These are phyloP conservation scores for Podarcis siculus DNA, from an alignment of 2,797 vertebrate species.

Conservation along the genomic window DNA sequence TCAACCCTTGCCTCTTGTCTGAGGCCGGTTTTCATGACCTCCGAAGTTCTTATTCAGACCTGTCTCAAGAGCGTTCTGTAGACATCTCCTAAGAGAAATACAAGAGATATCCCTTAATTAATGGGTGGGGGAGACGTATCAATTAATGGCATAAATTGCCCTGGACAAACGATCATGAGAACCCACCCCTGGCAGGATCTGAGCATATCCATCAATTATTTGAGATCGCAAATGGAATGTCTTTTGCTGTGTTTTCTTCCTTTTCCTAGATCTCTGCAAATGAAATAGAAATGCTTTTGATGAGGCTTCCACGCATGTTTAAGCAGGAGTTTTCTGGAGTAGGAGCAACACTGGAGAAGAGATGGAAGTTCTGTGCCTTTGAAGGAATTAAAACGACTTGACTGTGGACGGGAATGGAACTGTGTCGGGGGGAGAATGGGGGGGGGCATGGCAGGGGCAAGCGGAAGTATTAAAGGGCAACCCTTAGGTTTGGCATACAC, in stretches of 20 bases:
- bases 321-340: slow-evolving; percentile 96
- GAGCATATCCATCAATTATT: neutral
- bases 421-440: slow-evolving; percentile 51
- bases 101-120: too few species aligned
- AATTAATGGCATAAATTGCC: neutral
- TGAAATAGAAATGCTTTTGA: slow-evolving; percentile 92
- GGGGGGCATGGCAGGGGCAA: slow-evolving; percentile 65
- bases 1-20: neutral
- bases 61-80: neutral
- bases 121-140: too few species aligned
- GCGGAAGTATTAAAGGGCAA: slow-evolving; percentile 56
- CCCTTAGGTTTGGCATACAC: slow-evolving; percentile 52
- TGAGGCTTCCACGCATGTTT: slow-evolving; percentile 92
- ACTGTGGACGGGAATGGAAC: slow-evolving; percentile 66
- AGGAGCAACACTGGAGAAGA: slow-evolving; percentile 94
- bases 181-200: neutral
- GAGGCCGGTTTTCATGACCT: neutral
- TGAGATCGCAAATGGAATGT: neutral
- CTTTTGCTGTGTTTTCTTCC: slow-evolving; percentile 31
- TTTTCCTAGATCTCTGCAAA: slow-evolving; percentile 87
- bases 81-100: neutral
- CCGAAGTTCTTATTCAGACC: neutral
- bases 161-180: neutral
- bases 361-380: slow-evolving; percentile 97
- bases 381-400: slow-evolving; percentile 89